Base-by-base conservation (phyloP, 2,888 invertebrate species). In the Notodonta dromedarius region DNA sequence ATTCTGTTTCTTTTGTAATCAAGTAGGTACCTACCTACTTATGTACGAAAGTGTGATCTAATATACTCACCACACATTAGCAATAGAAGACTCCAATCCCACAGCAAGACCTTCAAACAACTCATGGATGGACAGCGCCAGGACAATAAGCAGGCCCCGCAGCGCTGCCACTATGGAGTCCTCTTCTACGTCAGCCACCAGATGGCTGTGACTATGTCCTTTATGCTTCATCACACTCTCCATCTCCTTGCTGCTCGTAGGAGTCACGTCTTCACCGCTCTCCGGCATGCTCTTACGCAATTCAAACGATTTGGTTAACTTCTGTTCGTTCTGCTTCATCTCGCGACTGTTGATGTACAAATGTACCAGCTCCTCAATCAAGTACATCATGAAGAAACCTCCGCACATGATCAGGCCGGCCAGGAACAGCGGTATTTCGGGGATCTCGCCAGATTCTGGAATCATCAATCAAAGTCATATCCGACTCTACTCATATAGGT, bases 41-140 rank as follows among this genome's bases (percentile, higher is more conserved):
- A 40, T 7, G 4, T 8, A 40, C 11, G 4, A 42, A 9, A 12
- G 4, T 11, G 42, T 13, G 2, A 51, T 51, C 5, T 24, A 24
- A n/a, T 9, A 0, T 48, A 84, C 90, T 71, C 76, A 92, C 93
- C 93, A 93, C 35, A 93, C 91, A 67, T 88, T 92, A 46, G 76
- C 85, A n/a, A 90, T 91, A 0, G 95, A 95, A 8, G 94, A 88
- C 80, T 97, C 97, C 67, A 97, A 83, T 0, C 97, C 97, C 4
- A 98, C 96, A 11, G 97, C 96, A 52, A 97, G 91, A 0, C 97
- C 98, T 90, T 98, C 98, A 80, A 98, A 97, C 12, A 97, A 91
- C 81, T 98, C 97, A 78, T 98, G 98, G 51, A 98, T 95, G 0
- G 93, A 93, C 58, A 93, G 84, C 0, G 98, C 98, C 60, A 97